Evolutionary conservation across 2,113 vertebrate species (phyloP).

Genomic region (Dolichallabes microphthalmus): DNA sequence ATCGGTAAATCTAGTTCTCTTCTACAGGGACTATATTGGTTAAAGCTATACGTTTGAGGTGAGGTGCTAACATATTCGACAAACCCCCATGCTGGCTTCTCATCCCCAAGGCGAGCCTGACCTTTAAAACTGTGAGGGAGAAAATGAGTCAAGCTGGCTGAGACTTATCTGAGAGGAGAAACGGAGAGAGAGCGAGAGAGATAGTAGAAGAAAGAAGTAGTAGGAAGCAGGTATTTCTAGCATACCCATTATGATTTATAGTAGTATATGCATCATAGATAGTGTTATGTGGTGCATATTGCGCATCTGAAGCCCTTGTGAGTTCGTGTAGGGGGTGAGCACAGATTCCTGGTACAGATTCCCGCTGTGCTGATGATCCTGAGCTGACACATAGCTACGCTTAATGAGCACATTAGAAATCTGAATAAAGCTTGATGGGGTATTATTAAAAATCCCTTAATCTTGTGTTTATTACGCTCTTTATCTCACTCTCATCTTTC

Average conservation of each 20-base stretch:
- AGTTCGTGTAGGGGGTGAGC: slow-evolving; percentile 16
- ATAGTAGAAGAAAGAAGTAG: background rate
- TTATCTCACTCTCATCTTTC: background rate
- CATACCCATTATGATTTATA: slow-evolving; percentile 28
- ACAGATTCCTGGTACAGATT: slow-evolving; percentile 35
- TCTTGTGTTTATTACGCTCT: background rate
- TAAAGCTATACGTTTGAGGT: slow-evolving; percentile 10
- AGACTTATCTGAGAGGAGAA: background rate
- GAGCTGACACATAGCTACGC: background rate
- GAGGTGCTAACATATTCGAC: slow-evolving; percentile 25
- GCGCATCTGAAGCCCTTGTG: background rate
- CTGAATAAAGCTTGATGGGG: background rate
- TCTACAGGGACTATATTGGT: background rate
- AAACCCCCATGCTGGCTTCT: slow-evolving; percentile 7
- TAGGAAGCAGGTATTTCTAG: slow-evolving; percentile 29
- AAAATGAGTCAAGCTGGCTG: slow-evolving; percentile 39
- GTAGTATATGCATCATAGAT: slow-evolving; percentile 9
- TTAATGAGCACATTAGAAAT: slow-evolving; percentile 19
- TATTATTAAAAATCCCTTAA: background rate
- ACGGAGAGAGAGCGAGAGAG: background rate
- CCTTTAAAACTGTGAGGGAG: slow-evolving; percentile 44
- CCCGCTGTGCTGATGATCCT: slow-evolving; percentile 25
- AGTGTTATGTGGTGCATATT: background rate
- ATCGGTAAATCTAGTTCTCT: background rate
- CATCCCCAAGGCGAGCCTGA: slow-evolving; percentile 16